phyloP scores from a whole-genome alignment of 2,888 invertebrate genomes.

The Sarcophaga caerulescens region DNA sequence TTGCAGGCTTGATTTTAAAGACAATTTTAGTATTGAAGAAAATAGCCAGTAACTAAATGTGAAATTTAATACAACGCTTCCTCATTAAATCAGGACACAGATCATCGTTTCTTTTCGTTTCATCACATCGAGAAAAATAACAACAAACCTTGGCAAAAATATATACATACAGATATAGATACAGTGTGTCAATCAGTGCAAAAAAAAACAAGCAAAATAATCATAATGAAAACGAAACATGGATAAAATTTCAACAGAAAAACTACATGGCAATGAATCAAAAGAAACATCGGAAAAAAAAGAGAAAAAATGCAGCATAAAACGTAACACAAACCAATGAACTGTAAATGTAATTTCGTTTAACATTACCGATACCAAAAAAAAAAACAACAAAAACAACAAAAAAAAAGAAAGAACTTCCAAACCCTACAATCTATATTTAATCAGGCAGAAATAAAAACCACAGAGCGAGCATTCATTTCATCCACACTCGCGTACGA shows the following conservation, averaged over 20 bases:
- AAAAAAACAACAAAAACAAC: too few relatives aligned
- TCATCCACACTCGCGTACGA: not conserved
- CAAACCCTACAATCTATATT: conserved; percentile 48
- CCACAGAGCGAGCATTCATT: conserved; percentile 16
- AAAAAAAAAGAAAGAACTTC: not conserved
- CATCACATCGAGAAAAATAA: not conserved
- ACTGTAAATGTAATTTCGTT: conserved; percentile 42
- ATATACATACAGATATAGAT: not conserved
- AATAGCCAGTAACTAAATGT: not conserved
- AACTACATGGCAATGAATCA: conserved; percentile 27
- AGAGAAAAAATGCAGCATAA: not conserved
- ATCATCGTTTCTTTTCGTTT: not conserved
- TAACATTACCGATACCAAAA: not conserved
- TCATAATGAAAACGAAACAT: not conserved
- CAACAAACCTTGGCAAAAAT: not conserved
- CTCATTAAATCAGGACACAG: conserved; percentile 16
- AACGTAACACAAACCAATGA: conserved; percentile 36
- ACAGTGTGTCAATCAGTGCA: not conserved
- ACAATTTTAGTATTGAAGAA: too few relatives aligned
- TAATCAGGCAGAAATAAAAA: conserved; percentile 42
- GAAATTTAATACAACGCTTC: conserved; percentile 42
- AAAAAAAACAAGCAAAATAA: not conserved
- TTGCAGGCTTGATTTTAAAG: too few relatives aligned
- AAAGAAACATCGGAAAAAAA: not conserved
- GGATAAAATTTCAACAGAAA: conserved; percentile 30